Conservation (phyloP, 2,797 vertebrate genomes). For the Helarctos malayanus region DNA sequence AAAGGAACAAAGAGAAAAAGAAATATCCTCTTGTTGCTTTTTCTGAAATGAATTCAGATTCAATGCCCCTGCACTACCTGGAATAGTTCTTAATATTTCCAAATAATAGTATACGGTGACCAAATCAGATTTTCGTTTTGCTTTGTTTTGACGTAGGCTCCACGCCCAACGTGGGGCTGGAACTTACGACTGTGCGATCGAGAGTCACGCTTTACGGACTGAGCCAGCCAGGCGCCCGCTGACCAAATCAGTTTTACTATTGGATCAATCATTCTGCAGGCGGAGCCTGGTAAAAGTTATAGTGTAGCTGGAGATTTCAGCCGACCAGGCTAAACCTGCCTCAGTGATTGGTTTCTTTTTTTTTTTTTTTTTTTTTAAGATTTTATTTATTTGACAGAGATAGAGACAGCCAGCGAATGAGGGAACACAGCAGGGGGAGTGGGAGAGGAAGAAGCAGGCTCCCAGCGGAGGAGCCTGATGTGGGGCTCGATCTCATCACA, state of each 20-base stretch:
- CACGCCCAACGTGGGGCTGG: background rate
- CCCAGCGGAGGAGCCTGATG: too few relatives aligned
- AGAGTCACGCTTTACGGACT: background rate
- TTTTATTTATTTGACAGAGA: too few relatives aligned
- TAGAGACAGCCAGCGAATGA: too few relatives aligned
- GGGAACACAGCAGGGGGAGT: too few relatives aligned
- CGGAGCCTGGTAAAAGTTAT: background rate
- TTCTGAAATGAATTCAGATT: constrained; percentile 34
- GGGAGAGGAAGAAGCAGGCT: too few relatives aligned
- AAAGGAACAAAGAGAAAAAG: constrained; percentile 6
- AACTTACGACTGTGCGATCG: background rate
- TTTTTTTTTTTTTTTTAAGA: too few relatives aligned
- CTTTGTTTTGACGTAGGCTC: background rate
- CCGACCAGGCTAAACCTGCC: background rate
- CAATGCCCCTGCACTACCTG: background rate
- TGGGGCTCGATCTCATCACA: too few relatives aligned
- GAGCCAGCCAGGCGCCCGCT: background rate
- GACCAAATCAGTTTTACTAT: constrained; percentile 3
- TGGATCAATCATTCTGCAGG: background rate
- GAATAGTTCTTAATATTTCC: constrained; percentile 37
- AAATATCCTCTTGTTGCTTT: background rate
- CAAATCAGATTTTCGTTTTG: background rate
- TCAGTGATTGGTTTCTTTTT: background rate
- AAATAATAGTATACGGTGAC: background rate
- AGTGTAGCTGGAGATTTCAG: background rate